Base-by-base conservation (phyloP, 1,140 invertebrate genomes). In the Panulirus ornatus region DNA sequence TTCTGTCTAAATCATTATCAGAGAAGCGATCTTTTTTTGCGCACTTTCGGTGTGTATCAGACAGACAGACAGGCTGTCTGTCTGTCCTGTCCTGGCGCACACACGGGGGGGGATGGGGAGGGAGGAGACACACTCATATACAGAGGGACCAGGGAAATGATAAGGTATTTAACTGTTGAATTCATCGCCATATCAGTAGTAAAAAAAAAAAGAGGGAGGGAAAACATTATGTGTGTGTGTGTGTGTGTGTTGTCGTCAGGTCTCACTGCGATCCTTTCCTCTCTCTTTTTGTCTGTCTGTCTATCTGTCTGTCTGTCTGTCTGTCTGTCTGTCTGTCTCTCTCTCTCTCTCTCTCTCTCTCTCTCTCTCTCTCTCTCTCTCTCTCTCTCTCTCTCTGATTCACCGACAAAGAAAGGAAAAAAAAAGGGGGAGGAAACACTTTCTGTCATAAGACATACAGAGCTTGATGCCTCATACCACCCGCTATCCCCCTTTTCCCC, bases 121-220 rank as follows among this genome's bases (percentile, higher is more conserved):
- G n/a, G 38, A 76, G 73, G n/a, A 38, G n/a, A n/a, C n/a, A n/a
- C n/a, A n/a, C n/a, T n/a, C n/a, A n/a, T n/a, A n/a, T n/a, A n/a
- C n/a, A n/a, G n/a, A n/a, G n/a, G n/a, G n/a, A n/a, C n/a, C n/a
- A n/a, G n/a, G n/a, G n/a, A n/a, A n/a, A n/a, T n/a, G n/a, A n/a
- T n/a, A n/a, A n/a, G n/a, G n/a, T n/a, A n/a, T n/a, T n/a, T n/a
- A n/a, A n/a, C n/a, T n/a, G n/a, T n/a, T n/a, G n/a, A n/a, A n/a
- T n/a, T n/a, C n/a, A n/a, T n/a, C n/a, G n/a, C n/a, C n/a, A n/a
- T n/a, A n/a, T n/a, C n/a, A n/a, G n/a, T n/a, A n/a, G n/a, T n/a
- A 42, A n/a, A 42, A 38, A 76, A 38, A 76, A n/a, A 42, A n/a
- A 42, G 73, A 76, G 73, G 42, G 36, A 76, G 73, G n/a, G 38